phyloP scores from a whole-genome alignment of 2,888 invertebrate species.

The Cosmia trapezina region DNA sequence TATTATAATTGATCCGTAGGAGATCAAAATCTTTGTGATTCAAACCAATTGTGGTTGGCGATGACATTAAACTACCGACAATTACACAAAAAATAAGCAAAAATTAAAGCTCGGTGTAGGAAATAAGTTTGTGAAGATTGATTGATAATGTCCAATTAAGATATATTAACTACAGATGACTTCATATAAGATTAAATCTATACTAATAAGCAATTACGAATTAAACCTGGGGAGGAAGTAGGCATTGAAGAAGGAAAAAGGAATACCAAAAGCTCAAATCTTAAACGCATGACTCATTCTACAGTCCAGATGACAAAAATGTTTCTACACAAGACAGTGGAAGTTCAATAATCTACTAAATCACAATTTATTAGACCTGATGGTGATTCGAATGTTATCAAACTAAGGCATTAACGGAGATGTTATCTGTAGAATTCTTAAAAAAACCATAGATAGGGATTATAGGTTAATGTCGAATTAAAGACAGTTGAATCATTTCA shows the following conservation, averaged over 20 bases:
- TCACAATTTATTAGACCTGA: conserved; percentile 31
- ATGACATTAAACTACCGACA: conserved; percentile 32
- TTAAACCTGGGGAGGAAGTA: conserved; percentile 12
- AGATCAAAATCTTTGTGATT: conserved; percentile 15
- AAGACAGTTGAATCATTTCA: not conserved
- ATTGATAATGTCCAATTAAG: conserved; percentile 13
- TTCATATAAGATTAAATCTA: not conserved
- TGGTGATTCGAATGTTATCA: conserved; percentile 14
- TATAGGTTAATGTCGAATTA: not conserved
- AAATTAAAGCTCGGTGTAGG: conserved; percentile 11
- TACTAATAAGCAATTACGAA: conserved; percentile 4
- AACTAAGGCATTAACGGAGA: conserved; percentile 7
- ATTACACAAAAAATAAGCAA: conserved; percentile 30
- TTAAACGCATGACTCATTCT: conserved; percentile 27
- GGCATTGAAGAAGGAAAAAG: not conserved
- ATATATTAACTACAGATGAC: not conserved
- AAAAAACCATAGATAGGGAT: not conserved
- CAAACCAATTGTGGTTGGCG: not conserved
- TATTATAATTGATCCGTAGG: conserved; percentile 31
- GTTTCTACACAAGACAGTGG: conserved; percentile 9
- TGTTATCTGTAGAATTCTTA: conserved; percentile 9
- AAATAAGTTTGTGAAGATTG: conserved; percentile 29
- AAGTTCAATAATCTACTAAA: conserved; percentile 58
- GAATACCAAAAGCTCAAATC: not conserved
- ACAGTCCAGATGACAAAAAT: conserved; percentile 14